These are phyloP conservation scores for Mermis nigrescens DNA, from an alignment of 2,888 invertebrate genomes.

Conservation along the genomic window DNA sequence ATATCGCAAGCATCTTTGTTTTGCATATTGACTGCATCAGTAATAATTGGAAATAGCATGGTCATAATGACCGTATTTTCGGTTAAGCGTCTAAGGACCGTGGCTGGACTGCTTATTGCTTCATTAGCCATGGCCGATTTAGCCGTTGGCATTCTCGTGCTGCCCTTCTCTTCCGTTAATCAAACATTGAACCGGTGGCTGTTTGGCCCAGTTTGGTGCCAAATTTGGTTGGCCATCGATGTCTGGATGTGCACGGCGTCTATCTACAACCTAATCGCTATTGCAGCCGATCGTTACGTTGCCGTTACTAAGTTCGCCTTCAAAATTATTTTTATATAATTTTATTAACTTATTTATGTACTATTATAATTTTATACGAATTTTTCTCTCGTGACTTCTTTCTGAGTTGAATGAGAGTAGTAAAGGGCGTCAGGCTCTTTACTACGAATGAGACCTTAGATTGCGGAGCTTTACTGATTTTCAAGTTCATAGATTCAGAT, in stretches of 20 bases:
- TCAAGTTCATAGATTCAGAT: too few species aligned
- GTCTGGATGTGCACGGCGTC: constrained; percentile 98
- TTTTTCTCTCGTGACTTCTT: too few species aligned
- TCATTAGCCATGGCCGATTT: constrained; percentile 87
- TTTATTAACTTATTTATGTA: too few species aligned
- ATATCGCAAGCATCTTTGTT: too few species aligned
- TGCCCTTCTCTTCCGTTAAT: constrained; percentile 85
- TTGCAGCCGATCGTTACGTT: constrained; percentile 68
- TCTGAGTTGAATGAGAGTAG: too few species aligned
- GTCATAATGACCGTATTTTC: constrained; percentile 52
- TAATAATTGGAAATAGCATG: neutral
- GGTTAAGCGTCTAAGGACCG: constrained; percentile 60
- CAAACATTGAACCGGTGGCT: constrained; percentile 76
- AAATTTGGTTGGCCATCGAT: constrained; percentile 85
- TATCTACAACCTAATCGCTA: constrained; percentile 82
- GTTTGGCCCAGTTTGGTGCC: constrained; percentile 85
- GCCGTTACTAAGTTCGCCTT: constrained; percentile 66
- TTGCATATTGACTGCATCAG: neutral
- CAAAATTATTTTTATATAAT: too few species aligned
- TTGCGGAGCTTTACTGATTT: too few species aligned
- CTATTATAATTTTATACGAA: too few species aligned
- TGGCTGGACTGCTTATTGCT: constrained; percentile 88
- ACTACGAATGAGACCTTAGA: too few species aligned
- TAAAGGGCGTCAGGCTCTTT: constrained; percentile 27
- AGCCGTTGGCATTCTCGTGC: constrained; percentile 75